phyloP scores from a whole-genome alignment of 2,113 vertebrate genomes.

The Mormyrus iriodes region DNA sequence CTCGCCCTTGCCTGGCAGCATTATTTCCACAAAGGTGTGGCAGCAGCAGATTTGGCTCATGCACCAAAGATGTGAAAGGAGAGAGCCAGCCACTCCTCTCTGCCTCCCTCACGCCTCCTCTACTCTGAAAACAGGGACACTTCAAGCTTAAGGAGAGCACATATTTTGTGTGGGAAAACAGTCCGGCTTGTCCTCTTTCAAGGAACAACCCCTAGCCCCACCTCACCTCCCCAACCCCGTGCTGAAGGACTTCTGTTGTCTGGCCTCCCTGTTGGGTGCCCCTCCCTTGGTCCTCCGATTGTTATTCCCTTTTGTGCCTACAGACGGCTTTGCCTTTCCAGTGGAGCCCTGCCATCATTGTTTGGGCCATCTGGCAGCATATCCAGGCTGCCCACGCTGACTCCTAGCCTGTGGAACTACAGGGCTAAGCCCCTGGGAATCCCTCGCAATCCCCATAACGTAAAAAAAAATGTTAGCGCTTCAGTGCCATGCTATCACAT shows the following conservation, averaged over 20 bases:
- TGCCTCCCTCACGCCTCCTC: slow-evolving; percentile 24
- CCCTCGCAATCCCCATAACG: slow-evolving; percentile 25
- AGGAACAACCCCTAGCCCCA: not conserved
- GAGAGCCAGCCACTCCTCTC: slow-evolving; percentile 18
- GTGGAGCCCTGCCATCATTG: slow-evolving; percentile 15
- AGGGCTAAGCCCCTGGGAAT: slow-evolving; percentile 22
- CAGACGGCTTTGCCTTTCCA: slow-evolving; percentile 22
- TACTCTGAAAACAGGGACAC: slow-evolving; percentile 41
- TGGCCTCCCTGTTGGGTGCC: slow-evolving; percentile 17
- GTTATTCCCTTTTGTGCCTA: slow-evolving; percentile 43
- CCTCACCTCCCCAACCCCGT: not conserved
- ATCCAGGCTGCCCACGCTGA: slow-evolving; percentile 7
- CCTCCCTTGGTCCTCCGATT: slow-evolving; percentile 32
- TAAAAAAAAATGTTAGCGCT: slow-evolving; percentile 21
- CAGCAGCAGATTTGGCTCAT: not conserved
- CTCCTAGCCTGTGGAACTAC: not conserved
- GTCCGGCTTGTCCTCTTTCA: slow-evolving; percentile 48
- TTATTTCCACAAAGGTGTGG: slow-evolving; percentile 3
- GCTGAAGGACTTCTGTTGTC: slow-evolving; percentile 8
- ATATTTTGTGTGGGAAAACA: slow-evolving; percentile 57
- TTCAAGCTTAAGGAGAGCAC: slow-evolving; percentile 44
- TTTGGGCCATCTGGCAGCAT: slow-evolving; percentile 25
- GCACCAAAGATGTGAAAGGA: slow-evolving; percentile 27
- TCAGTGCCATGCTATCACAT: slow-evolving; percentile 54
- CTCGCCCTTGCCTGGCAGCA: not conserved